A percentile compares a stretch with the other conserved stretches of the same genome.
phyloP scores from a whole-genome alignment of 1,140 invertebrate species.

The Pollicipes pollicipes region DNA sequence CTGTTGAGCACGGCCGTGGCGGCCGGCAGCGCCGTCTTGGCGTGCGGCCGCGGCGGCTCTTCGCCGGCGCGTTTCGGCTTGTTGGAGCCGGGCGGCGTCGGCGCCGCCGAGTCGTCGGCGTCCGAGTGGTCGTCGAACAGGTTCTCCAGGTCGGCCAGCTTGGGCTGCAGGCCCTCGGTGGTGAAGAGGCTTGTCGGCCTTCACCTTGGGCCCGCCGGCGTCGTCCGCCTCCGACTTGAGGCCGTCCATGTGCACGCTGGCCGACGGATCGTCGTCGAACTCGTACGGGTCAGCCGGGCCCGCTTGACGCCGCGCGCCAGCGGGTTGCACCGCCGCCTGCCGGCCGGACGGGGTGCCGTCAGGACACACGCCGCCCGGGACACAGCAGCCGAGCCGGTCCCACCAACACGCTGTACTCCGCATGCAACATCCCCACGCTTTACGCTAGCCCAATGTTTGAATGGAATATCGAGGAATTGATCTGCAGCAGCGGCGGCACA shows the following conservation, averaged over 20 bases:
- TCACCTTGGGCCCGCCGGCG: neutral
- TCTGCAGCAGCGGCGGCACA: too few relatives aligned
- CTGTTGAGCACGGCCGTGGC: slow-evolving; percentile 33
- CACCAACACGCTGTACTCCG: too few relatives aligned
- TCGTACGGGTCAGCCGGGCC: slow-evolving; percentile 43
- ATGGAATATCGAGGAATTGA: too few relatives aligned
- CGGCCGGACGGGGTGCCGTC: too few relatives aligned
- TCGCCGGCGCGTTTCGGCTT: slow-evolving; percentile 34
- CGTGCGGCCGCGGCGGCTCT: slow-evolving; percentile 18
- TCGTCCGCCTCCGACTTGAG: slow-evolving; percentile 21
- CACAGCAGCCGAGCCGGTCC: too few relatives aligned
- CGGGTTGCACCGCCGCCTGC: slow-evolving; percentile 12
- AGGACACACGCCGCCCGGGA: too few relatives aligned
- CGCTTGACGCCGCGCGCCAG: slow-evolving; percentile 13
- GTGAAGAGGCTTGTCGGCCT: slow-evolving; percentile 48
- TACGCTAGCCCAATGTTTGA: too few relatives aligned
- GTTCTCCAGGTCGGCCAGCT: slow-evolving; percentile 73
- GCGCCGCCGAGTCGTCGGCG: slow-evolving; percentile 37
- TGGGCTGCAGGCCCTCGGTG: slow-evolving; percentile 64
- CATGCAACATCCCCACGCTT: too few relatives aligned
- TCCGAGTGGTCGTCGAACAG: slow-evolving; percentile 66
- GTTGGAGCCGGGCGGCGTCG: slow-evolving; percentile 27
- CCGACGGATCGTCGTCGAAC: slow-evolving; percentile 40
- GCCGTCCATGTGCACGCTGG: slow-evolving; percentile 26
- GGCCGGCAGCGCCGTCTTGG: neutral